Evolutionary conservation across 2,113 vertebrate genomes (phyloP), one percentile per base, ranked within the genome.

Genomic region (Irena cyanogastra): DNA sequence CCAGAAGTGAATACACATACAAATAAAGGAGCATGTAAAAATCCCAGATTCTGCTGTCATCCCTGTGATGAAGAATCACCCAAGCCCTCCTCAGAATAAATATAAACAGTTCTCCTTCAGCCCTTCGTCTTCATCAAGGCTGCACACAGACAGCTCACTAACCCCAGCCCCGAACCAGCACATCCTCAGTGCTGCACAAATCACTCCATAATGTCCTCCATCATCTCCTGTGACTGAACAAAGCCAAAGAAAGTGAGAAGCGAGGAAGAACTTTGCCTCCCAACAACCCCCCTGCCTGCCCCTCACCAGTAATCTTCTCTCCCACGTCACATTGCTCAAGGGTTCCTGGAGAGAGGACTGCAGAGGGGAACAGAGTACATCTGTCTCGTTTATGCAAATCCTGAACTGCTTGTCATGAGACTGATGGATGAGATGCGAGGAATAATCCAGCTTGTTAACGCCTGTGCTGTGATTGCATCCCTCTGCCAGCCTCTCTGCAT

Each of bases 81-180:
- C 3, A 2, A 68, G 15, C 37, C n/a, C 57, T 83, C 72, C 88
- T 87, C 83, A 50, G 61, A 66, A 94, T 92, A 87, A 92, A 95
- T 53, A 78, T 30, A 86, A 94, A 60, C 72, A 13, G 1, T 44
- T 15, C 26, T 89, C 37, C 68, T 87, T 78, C 60, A 56, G 35
- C 69, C 64, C 79, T 95, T 95, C 92, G 71, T 95, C 93, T 96
- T 86, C 88, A 89, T 84, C 93, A 94, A 88, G 93, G 93, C 76
- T 94, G 65, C 79, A 64, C 31, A 42, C 24, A 90, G 93, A 74
- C 88, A 92, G 63, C 68, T 90, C 85, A 69, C 81, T 64, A 94
- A 89, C 56, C 82, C 83, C 90, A 60, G 33, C 45, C 47, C 19
- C 44, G 3, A 85, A 66, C 68, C 50, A 24, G 57, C 39, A 53